Evolutionary conservation across 2,113 vertebrate genomes (phyloP), one percentile per base, ranked within the genome.

Genomic region (Scalopus aquaticus): DNA sequence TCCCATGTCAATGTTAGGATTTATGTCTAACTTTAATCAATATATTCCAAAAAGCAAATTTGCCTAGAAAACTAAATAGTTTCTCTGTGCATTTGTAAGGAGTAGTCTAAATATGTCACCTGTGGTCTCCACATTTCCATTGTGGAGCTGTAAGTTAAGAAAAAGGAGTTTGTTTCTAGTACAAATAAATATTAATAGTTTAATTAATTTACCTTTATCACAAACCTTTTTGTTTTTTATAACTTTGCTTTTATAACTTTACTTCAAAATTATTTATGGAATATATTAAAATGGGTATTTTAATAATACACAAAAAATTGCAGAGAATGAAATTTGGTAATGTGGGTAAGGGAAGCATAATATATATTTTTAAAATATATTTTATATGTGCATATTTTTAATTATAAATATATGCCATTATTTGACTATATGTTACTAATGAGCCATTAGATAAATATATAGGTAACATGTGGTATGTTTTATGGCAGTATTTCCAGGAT

Each of bases 11-110:
- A 73, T 46, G 16, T 89, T 42, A 76, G 7, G 69, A 62, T 95
- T 92, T 94, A 87, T 56, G 93, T 87, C 35, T 91, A 74, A 72
- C 20, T 87, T 89, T 54, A 62, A 64, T 30, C 64, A 64, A 51
- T n/a, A 39, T 35, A 69, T 6, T 72, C 20, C 17, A 54, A 65
- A 81, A 78, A 13, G 46, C 28, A 81, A 22, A 2, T 42, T 13
- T 58, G 49, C 46, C 49, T 67, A 49, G 32, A 90, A 89, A 85
- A 74, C 26, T 20, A 84, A 46, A 17, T 8, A 84, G 15, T 62
- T 91, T 89, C 24, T 86, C 51, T 84, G 30, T 35, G 58, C 67
- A 54, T 15, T 88, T 70, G 49, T 1, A 84, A 86, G 49, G 15
- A n/a, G 17, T 54, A 88, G 56, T 42, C 79, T 77, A 67, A 88